Evolutionary conservation across 2,888 invertebrate species (phyloP).

Genomic region (Drosophila subquinaria): DNA sequence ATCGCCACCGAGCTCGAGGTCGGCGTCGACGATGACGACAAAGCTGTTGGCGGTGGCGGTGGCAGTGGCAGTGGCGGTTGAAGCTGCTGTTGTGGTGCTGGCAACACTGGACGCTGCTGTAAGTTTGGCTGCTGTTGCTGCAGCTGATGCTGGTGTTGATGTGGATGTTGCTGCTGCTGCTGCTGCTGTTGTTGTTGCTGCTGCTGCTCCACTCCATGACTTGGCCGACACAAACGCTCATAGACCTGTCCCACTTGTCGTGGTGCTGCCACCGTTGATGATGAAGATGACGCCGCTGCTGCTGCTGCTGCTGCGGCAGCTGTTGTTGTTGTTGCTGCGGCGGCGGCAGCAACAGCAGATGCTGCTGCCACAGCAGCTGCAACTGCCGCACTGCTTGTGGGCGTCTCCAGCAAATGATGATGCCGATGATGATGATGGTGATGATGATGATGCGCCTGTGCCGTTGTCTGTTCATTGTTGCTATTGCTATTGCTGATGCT

Average conservation of each 20-base stretch:
- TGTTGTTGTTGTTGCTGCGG: conserved; percentile 29
- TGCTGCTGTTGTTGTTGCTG: conserved; percentile 6
- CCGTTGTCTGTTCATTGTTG: conserved; percentile 39
- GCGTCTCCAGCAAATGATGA: conserved; percentile 74
- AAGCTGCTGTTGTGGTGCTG: conserved; percentile 14
- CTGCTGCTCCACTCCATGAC: conserved; percentile 32
- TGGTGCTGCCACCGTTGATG: conserved; percentile 46
- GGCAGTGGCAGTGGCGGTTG: conserved; percentile 4
- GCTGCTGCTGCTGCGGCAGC: conserved; percentile 26
- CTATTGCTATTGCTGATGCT: conserved; percentile 31
- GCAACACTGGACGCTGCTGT: conserved; percentile 21
- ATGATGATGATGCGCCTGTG: conserved; percentile 65
- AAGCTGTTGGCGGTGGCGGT: conserved; percentile 21
- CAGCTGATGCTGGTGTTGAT: conserved; percentile 1
- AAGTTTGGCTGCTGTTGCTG: conserved; percentile 7
- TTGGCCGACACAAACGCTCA: conserved; percentile 60
- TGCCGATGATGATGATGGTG: conserved; percentile 77
- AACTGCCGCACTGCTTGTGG: conserved; percentile 51
- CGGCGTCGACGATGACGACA: conserved; percentile 7
- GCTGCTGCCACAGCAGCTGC: conserved; percentile 62
- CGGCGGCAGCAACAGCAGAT: conserved; percentile 46
- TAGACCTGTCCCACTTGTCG: conserved; percentile 47
- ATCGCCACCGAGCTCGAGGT: conserved; percentile 14
- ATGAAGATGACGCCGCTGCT: conserved; percentile 45
- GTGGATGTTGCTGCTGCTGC: conserved; percentile 9